Percentiles rank a stretch among this genome's conserved stretches.
Conservation (phyloP, 2,888 invertebrate genomes). For the Encarsia formosa region DNA sequence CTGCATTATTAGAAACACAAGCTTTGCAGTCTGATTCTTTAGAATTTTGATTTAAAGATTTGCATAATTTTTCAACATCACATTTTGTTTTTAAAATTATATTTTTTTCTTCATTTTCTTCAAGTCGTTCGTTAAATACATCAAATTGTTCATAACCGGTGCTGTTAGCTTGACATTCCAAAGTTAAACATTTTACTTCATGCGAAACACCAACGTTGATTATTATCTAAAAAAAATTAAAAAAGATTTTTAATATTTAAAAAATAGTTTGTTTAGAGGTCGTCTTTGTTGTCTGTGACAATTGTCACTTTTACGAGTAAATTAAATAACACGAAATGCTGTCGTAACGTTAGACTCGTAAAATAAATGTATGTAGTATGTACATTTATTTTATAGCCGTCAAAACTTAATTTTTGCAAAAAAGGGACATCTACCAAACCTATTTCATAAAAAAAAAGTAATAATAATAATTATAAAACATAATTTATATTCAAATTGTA, state of each 20-base stretch:
- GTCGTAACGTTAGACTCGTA: no score
- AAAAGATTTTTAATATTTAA: background rate
- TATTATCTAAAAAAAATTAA: constrained; percentile 59
- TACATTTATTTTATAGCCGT: no score
- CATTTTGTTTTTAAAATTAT: constrained; percentile 57
- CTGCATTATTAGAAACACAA: constrained; percentile 61
- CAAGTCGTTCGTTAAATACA: constrained; percentile 46
- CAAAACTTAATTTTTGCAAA: no score
- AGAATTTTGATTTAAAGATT: constrained; percentile 53
- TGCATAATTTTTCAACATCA: constrained; percentile 56
- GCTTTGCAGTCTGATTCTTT: constrained; percentile 47
- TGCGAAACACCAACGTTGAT: constrained; percentile 77
- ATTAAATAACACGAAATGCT: no score
- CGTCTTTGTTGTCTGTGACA: background rate
- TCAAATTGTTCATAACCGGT: constrained; percentile 60
- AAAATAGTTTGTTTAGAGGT: background rate
- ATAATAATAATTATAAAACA: no score
- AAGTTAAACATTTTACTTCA: constrained; percentile 58
- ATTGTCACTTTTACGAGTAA: background rate
- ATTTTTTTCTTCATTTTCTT: constrained; percentile 52
- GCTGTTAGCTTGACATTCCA: constrained; percentile 68
- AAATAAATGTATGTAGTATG: no score
- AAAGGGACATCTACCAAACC: no score
- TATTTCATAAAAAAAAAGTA: no score
- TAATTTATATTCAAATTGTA: no score